Conservation (phyloP, 2,113 vertebrate species). For the Turnix velox region DNA sequence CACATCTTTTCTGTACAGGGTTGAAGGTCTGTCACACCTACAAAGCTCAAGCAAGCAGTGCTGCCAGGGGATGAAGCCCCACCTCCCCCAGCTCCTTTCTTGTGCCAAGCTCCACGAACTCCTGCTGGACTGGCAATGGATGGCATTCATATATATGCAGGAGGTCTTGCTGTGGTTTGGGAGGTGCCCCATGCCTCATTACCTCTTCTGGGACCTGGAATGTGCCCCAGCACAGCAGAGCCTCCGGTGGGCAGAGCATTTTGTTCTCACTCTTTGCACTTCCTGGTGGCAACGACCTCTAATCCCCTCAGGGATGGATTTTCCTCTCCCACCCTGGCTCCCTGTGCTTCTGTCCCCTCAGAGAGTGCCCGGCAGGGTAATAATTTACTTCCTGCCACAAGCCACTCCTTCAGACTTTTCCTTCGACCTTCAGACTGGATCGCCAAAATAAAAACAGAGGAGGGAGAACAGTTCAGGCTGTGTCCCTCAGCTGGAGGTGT, state of each 20-base stretch:
- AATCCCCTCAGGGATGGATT: conserved; percentile 26
- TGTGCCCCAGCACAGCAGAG: neutral
- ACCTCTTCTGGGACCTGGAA: neutral
- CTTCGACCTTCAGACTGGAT: conserved; percentile 58
- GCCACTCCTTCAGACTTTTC: conserved; percentile 58
- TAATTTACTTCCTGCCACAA: conserved; percentile 60
- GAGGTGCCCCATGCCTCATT: neutral
- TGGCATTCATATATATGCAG: neutral
- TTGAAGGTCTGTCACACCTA: rapidly evolving
- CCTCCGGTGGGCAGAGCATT: neutral
- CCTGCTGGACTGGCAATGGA: neutral
- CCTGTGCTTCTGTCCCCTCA: neutral
- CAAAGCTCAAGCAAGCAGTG: neutral
- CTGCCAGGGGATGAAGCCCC: neutral
- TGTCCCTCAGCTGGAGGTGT: neutral
- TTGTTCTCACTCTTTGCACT: conserved; percentile 28
- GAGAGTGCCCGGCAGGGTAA: neutral
- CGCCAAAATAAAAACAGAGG: conserved; percentile 25
- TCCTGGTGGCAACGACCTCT: neutral
- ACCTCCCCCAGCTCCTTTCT: neutral
- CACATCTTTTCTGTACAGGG: neutral
- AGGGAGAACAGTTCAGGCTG: neutral
- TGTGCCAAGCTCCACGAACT: neutral
- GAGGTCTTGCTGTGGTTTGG: neutral
- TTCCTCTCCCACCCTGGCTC: neutral